Percentiles rank a stretch among this genome's conserved stretches.
Evolutionary conservation across 2,888 invertebrate species (phyloP).

Genomic region (Lycophotia porphyrea): DNA sequence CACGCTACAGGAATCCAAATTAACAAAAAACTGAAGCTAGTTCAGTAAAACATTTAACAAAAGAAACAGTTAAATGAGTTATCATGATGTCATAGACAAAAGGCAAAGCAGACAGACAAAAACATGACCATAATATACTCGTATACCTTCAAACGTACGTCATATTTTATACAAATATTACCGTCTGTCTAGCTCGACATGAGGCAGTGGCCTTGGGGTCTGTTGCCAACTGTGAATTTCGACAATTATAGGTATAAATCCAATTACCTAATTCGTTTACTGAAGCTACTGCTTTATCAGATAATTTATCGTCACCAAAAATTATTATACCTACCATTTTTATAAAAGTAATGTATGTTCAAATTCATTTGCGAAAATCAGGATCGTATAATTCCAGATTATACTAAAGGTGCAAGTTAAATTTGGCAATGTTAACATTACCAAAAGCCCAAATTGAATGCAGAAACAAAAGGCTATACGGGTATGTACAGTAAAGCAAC

Average conservation of each 20-base stretch:
- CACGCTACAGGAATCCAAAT: constrained; percentile 48
- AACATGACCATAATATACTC: constrained; percentile 68
- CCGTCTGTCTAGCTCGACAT: constrained; percentile 48
- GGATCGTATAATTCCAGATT: constrained; percentile 18
- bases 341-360: not conserved
- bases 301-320: constrained; percentile 6
- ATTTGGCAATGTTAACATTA: constrained; percentile 30
- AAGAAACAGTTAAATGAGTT: constrained; percentile 66
- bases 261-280: constrained; percentile 46
- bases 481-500: constrained; percentile 52
- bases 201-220: constrained; percentile 58
- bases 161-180: constrained; percentile 50
- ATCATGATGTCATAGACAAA: constrained; percentile 72
- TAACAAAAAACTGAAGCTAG: constrained; percentile 65
- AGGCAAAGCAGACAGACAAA: constrained; percentile 73
- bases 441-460: constrained; percentile 41
- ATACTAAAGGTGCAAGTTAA: constrained; percentile 28
- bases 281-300: constrained; percentile 23
- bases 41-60: constrained; percentile 66
- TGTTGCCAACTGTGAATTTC: constrained; percentile 53
- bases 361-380: constrained; percentile 9
- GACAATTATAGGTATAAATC: constrained; percentile 51
- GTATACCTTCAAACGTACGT: constrained; percentile 49
- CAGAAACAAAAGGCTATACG: constrained; percentile 54
- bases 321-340: not conserved